phyloP scores from a whole-genome alignment of 2,113 vertebrate genomes.

The Sterrhoptilus dennistouni region DNA sequence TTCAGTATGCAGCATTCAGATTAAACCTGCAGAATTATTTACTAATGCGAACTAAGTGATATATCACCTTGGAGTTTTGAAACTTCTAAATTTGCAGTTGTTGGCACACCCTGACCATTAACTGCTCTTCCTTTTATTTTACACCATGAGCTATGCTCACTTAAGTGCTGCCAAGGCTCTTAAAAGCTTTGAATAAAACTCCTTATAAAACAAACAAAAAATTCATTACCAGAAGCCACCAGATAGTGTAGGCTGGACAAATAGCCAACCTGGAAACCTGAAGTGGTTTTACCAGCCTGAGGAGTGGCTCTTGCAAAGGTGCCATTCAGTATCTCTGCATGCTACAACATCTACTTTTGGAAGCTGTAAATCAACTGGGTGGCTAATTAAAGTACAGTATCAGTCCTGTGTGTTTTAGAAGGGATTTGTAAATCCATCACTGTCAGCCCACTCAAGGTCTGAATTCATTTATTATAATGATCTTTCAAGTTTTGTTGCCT shows the following conservation, averaged over 20 bases:
- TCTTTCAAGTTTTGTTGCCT: not conserved
- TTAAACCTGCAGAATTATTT: conserved; percentile 8
- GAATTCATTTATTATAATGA: conserved; percentile 44
- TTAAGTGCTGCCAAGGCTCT: conserved; percentile 34
- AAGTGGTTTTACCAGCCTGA: not conserved
- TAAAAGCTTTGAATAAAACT: conserved; percentile 51
- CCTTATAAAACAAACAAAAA: conserved; percentile 63
- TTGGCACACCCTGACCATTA: not conserved
- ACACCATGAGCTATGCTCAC: not conserved
- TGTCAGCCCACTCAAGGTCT: not conserved
- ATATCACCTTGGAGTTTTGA: not conserved
- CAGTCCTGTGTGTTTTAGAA: conserved; percentile 17
- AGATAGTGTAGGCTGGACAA: not conserved
- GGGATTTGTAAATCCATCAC: not conserved
- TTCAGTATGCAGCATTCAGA: not conserved
- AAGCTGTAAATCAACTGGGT: not conserved
- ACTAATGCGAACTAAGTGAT: not conserved
- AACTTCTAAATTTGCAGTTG: not conserved
- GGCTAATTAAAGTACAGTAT: conserved; percentile 12
- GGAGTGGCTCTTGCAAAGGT: not conserved
- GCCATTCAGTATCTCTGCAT: not conserved
- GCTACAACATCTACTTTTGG: not conserved
- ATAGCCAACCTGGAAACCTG: not conserved
- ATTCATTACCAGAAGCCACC: conserved; percentile 24
- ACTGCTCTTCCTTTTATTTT: not conserved